Percentiles rank a stretch among this genome's conserved stretches.
phyloP scores from a whole-genome alignment of 2,888 invertebrate species.

The Marasmarcha lunaedactyla region DNA sequence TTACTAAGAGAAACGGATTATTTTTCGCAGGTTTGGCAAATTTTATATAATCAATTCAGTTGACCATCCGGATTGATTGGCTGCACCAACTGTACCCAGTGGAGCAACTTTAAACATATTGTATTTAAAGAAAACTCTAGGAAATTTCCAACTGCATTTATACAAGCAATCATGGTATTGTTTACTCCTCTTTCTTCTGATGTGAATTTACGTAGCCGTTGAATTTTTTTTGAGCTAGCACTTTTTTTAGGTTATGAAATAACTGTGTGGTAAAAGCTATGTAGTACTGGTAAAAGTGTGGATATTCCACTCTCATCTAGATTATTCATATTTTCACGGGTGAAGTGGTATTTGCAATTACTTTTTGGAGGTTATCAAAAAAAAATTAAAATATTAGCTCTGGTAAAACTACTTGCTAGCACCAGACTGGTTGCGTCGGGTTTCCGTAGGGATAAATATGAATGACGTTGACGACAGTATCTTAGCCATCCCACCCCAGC shows the following conservation, averaged over 20 bases:
- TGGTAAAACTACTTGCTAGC: constrained; percentile 13
- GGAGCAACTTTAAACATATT: constrained; percentile 12
- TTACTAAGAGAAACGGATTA: constrained; percentile 17
- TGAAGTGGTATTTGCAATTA: too few species aligned
- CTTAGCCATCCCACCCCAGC: too few species aligned
- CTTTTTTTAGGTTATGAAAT: too few species aligned
- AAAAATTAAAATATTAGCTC: constrained; percentile 6
- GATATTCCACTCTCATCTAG: constrained; percentile 4
- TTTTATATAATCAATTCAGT: constrained; percentile 16
- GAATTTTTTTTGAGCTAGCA: too few species aligned
- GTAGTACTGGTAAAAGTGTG: too few species aligned
- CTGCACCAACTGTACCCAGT: constrained; percentile 13
- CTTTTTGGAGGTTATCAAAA: background rate
- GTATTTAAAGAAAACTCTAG: constrained; percentile 5
- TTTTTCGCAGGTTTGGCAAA: constrained; percentile 12
- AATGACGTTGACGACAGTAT: background rate
- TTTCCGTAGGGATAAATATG: constrained; percentile 10
- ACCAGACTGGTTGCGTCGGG: constrained; percentile 12
- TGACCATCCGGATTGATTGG: constrained; percentile 21
- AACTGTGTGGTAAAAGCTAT: too few species aligned
- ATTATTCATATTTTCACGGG: too few species aligned
- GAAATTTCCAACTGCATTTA: constrained; percentile 11
- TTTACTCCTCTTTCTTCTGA: too few species aligned
- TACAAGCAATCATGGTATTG: constrained; percentile 11
- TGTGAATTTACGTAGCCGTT: too few species aligned